Base-by-base conservation (phyloP, 2,113 vertebrate genomes). In the Euleptes europaea region DNA sequence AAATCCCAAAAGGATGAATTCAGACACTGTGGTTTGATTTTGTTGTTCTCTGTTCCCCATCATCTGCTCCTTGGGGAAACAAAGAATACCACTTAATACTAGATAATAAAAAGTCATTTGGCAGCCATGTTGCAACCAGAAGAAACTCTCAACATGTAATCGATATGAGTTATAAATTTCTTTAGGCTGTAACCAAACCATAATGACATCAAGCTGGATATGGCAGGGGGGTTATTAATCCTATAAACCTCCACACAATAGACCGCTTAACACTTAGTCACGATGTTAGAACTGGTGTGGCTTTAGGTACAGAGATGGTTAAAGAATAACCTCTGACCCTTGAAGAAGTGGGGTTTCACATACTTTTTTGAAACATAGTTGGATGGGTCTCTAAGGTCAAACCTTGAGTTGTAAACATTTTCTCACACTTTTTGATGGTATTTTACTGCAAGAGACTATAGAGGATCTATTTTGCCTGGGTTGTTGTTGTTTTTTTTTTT, bases 1-100 rank as follows among this genome's bases (percentile, higher is more conserved):
- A 57, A 84, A 40, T 57, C 83, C 83, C 38, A 84, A 19, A 17
- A 84, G 66, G 21, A 84, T n/a, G 47, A 78, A 84, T 42, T 84
- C 74, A n/a, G 35, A 40, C n/a, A 78, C 35, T 31, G 15, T 26
- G 83, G 71, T 42, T 78, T 77, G 26, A 17, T 80, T 85, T 38
- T 71, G n/a, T 38, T 60, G 23, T 10, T 63, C 33, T 76, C 9
- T 63, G 3, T 63, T n/a, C 74, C 23, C 26, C 10, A 23, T 44
- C 14, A 35, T 15, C 21, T 65, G 42, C 21, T 74, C 44, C 70
- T 82, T 17, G 15, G 51, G 19, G 35, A 80, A 80, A 51, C 10
- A 80, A 7, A 81, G 51, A 3, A 28, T 8, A 75, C 3, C 42
- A 47, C 72, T 47, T 51, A 75, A 4, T 54, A 54, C 5, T 54